A percentile compares a stretch with the other conserved stretches of the same genome.
phyloP scores from a whole-genome alignment of 2,113 vertebrate genomes.

The Neolamprologus variostigma region DNA sequence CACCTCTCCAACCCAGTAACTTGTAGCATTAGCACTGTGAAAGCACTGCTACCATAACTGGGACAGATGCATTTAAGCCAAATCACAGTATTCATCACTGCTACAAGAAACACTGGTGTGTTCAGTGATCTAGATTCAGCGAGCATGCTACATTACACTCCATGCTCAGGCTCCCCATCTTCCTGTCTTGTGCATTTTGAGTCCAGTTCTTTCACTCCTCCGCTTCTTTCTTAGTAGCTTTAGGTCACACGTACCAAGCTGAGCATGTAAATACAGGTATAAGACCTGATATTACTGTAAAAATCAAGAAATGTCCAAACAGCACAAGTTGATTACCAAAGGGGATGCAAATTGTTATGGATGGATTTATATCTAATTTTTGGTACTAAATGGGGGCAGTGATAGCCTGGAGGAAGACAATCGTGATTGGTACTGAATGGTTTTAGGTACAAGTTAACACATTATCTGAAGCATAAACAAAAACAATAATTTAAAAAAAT shows the following conservation, averaged over 20 bases:
- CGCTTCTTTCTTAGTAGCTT: background rate
- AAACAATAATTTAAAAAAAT: accelerated
- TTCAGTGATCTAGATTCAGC: slow-evolving; percentile 65
- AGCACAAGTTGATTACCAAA: background rate
- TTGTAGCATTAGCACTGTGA: background rate
- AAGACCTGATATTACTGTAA: background rate
- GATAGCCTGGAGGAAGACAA: background rate
- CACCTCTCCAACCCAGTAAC: background rate
- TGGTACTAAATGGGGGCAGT: background rate
- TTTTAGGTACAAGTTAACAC: background rate
- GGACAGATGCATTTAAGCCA: slow-evolving; percentile 5
- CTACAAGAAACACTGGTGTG: slow-evolving; percentile 48
- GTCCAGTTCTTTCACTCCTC: background rate
- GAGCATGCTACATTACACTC: slow-evolving; percentile 54
- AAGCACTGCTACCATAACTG: background rate
- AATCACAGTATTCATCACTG: slow-evolving; percentile 18
- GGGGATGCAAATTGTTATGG: background rate
- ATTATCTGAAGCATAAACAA: background rate
- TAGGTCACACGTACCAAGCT: background rate
- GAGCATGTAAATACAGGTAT: slow-evolving; percentile 14
- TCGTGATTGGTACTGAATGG: background rate
- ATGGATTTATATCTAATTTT: background rate
- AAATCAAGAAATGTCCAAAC: background rate
- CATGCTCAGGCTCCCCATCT: background rate
- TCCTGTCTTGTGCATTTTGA: slow-evolving; percentile 15